phyloP scores from a whole-genome alignment of 2,888 invertebrate genomes.

The Epinotia nisella region DNA sequence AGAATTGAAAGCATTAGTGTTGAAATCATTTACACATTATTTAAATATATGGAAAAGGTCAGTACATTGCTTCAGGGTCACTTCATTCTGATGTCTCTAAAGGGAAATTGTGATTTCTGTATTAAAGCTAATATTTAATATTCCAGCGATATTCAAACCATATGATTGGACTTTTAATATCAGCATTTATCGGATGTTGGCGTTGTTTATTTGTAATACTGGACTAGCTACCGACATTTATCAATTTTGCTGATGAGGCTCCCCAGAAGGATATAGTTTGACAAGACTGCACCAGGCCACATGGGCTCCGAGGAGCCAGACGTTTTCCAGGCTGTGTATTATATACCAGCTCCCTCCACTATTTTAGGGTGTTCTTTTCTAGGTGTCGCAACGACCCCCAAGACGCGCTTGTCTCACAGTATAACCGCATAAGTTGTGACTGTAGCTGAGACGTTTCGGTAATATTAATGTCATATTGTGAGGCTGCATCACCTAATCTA shows the following conservation, averaged over 20 bases:
- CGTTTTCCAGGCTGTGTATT: conserved; percentile 55
- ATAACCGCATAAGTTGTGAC: conserved; percentile 70
- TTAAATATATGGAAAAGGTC: conserved; percentile 73
- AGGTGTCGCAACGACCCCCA: conserved; percentile 76
- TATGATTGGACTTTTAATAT: conserved; percentile 81
- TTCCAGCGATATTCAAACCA: conserved; percentile 82
- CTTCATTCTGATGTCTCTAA: conserved; percentile 71
- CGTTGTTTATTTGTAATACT: conserved; percentile 77
- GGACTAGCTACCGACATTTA: conserved; percentile 71
- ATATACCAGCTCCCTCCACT: conserved; percentile 65
- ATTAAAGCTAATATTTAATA: conserved; percentile 84
- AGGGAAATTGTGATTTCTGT: conserved; percentile 70
- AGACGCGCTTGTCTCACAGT: conserved; percentile 67
- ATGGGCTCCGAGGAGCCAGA: conserved; percentile 58
- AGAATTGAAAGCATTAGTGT: conserved; percentile 46
- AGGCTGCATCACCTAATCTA: conserved; percentile 79
- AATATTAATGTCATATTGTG: conserved; percentile 81
- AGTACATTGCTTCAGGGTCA: conserved; percentile 77
- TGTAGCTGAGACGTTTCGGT: conserved; percentile 76
- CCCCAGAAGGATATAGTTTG: conserved; percentile 63
- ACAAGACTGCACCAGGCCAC: conserved; percentile 60
- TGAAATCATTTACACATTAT: conserved; percentile 64
- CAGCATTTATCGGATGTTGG: conserved; percentile 79
- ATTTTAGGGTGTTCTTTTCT: conserved; percentile 85
- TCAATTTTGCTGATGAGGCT: conserved; percentile 76